Evolutionary conservation across 1,140 invertebrate genomes (phyloP).

Genomic region (Helicoverpa armigera): DNA sequence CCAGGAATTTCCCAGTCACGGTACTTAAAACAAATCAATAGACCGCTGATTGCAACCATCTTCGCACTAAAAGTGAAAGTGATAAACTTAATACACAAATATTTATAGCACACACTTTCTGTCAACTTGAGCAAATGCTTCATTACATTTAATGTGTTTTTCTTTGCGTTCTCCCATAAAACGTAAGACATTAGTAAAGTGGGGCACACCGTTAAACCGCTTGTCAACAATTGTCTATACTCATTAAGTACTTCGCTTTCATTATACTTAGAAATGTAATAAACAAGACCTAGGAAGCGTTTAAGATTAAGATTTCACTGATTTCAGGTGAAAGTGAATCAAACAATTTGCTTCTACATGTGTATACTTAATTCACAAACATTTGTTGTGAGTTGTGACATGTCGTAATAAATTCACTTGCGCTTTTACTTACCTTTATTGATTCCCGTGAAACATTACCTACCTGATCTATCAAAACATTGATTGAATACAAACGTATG

Average conservation of each 20-base stretch:
- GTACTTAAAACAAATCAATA: slow-evolving; percentile 27
- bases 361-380: not conserved
- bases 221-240: slow-evolving; percentile 36
- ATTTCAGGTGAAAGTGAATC: too few species aligned
- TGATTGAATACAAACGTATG: too few species aligned
- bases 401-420: not conserved
- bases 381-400: too few species aligned
- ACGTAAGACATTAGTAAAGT: slow-evolving; percentile 28
- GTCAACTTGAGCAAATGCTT: slow-evolving; percentile 39
- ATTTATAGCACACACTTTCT: slow-evolving; percentile 27
- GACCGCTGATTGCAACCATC: slow-evolving; percentile 32
- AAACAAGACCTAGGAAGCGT: not conserved
- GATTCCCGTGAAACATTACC: too few species aligned
- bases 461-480: too few species aligned
- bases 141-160: slow-evolving; percentile 38
- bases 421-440: not conserved
- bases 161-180: slow-evolving; percentile 43
- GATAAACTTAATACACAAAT: slow-evolving; percentile 25
- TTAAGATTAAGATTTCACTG: too few species aligned
- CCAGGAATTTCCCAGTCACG: slow-evolving; percentile 5
- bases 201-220: slow-evolving; percentile 12
- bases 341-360: not conserved
- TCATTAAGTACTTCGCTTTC: not conserved
- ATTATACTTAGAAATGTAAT: not conserved
- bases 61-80: slow-evolving; percentile 23